Percentiles rank a stretch among this genome's conserved stretches.
Evolutionary conservation across 2,888 invertebrate genomes (phyloP).

Genomic region (Alviniconcha strummeri): DNA sequence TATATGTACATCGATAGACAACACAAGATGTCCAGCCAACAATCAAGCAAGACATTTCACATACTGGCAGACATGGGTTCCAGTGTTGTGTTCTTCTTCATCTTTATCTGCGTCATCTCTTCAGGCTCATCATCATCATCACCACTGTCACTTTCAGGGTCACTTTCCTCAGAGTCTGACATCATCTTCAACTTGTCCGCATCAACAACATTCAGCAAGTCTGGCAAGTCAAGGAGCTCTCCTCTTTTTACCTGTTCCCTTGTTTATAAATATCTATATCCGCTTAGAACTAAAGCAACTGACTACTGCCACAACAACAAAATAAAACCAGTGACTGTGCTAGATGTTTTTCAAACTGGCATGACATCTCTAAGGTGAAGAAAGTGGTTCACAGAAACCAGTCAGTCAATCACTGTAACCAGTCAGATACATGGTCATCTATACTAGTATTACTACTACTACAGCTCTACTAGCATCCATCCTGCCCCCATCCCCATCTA

Average conservation of each 20-base stretch:
- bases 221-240: slow-evolving; percentile 44
- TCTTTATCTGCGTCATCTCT: too few species aligned
- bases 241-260: not conserved
- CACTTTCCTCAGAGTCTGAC: slow-evolving; percentile 32
- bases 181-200: slow-evolving; percentile 76
- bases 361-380: not conserved
- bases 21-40: too few species aligned
- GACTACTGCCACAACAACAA: too few species aligned
- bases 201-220: slow-evolving; percentile 84
- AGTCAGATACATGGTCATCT: not conserved
- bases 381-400: not conserved
- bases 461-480: not conserved
- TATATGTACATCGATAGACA: too few species aligned
- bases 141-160: not conserved
- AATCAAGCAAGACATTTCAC: too few species aligned
- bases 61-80: too few species aligned
- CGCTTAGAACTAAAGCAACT: not conserved
- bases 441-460: too few species aligned
- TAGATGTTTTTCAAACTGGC: not conserved
- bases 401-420: not conserved
- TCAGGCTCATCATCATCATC: not conserved
- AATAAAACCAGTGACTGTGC: not conserved
- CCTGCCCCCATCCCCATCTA: not conserved
- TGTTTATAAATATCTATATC: not conserved
- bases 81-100: too few species aligned